Conservation (phyloP, 2,113 vertebrate genomes). For the Monarcha castaneiventris region DNA sequence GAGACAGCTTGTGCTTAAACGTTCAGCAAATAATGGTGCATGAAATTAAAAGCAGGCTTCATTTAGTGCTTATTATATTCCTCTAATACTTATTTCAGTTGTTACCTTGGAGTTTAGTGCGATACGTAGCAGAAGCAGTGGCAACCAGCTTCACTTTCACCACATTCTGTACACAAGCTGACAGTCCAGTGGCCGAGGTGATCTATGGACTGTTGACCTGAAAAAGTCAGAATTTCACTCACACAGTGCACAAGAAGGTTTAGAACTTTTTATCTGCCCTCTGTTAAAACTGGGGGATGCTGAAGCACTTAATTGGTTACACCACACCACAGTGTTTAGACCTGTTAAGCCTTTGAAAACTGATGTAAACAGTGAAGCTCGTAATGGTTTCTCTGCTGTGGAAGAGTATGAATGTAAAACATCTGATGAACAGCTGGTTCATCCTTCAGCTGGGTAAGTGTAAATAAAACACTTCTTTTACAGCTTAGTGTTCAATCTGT, state of each 20-base stretch:
- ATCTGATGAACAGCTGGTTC: background rate
- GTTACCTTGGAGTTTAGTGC: background rate
- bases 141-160: background rate
- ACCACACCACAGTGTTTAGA: background rate
- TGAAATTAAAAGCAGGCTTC: slow-evolving; percentile 28
- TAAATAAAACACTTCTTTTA: background rate
- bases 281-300: background rate
- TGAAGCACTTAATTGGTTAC: background rate
- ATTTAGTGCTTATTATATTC: background rate
- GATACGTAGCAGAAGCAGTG: background rate
- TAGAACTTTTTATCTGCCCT: background rate
- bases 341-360: background rate
- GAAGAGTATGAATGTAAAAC: background rate
- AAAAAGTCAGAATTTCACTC: background rate
- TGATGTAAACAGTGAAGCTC: background rate
- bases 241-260: background rate
- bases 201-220: background rate
- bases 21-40: background rate
- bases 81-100: background rate
- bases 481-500: background rate
- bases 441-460: background rate
- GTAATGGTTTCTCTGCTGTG: background rate
- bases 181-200: background rate
- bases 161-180: accelerated
- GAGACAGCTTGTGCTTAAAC: background rate